These are phyloP conservation scores for Lissocephala sabroskyi DNA, from an alignment of 2,888 invertebrate genomes.

Conservation along the genomic window DNA sequence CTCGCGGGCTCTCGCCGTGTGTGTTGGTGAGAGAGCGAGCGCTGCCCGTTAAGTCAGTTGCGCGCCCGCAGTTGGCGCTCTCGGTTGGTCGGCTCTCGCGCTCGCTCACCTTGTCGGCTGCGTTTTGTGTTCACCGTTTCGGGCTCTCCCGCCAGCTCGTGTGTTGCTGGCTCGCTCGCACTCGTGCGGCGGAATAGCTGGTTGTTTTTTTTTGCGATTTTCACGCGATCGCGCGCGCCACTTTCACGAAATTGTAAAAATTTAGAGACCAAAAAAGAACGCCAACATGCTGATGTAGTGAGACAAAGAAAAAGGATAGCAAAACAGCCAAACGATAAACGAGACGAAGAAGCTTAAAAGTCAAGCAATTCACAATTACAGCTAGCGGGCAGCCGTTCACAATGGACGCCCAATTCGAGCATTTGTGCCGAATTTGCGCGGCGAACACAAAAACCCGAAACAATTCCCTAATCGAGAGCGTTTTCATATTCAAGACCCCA, in stretches of 20 bases:
- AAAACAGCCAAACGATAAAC: constrained; percentile 2
- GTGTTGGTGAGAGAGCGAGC: background rate
- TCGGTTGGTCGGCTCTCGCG: too few species aligned
- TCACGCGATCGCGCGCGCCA: constrained; percentile 32
- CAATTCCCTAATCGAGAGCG: constrained; percentile 64
- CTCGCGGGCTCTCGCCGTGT: too few species aligned
- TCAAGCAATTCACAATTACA: too few species aligned
- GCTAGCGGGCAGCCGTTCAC: too few species aligned
- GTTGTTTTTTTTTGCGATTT: constrained; percentile 35
- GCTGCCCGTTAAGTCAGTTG: too few species aligned
- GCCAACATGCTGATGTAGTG: constrained; percentile 21
- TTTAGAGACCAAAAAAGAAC: constrained; percentile 12
- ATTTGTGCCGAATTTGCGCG: constrained; percentile 66
- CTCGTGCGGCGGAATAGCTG: constrained; percentile 22
- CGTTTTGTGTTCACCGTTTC: background rate
- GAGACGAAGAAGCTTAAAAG: background rate
- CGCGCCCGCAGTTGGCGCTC: constrained; percentile 5
- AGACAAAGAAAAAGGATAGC: constrained; percentile 22
- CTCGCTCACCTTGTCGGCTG: background rate
- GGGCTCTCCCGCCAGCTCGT: too few species aligned
- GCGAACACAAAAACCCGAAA: constrained; percentile 63
- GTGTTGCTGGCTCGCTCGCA: background rate
- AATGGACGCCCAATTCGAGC: constrained; percentile 66
- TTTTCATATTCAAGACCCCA: constrained; percentile 64
- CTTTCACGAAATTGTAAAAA: constrained; percentile 51